Evolutionary conservation across 2,888 invertebrate genomes (phyloP).

Genomic region (Euphydryas editha): DNA sequence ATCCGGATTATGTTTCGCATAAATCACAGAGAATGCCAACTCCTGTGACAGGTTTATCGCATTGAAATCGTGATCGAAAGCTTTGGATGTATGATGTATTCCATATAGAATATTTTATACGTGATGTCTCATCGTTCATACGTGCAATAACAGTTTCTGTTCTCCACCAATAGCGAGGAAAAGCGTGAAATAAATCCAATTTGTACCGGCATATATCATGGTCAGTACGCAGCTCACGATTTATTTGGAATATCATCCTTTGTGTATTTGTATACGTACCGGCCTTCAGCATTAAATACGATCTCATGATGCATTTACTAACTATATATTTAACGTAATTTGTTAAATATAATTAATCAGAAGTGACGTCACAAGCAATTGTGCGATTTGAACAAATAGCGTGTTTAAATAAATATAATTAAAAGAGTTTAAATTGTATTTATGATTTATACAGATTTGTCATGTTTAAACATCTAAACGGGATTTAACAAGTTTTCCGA

Average conservation of each 20-base stretch:
- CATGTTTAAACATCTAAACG: not conserved
- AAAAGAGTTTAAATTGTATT: no score
- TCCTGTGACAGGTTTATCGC: slow-evolving; percentile 55
- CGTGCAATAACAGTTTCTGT: slow-evolving; percentile 76
- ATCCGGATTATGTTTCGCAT: slow-evolving; percentile 46
- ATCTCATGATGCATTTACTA: slow-evolving; percentile 17
- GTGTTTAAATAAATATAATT: no score
- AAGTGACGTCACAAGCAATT: not conserved
- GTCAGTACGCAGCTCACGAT: slow-evolving; percentile 70
- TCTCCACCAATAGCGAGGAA: slow-evolving; percentile 69
- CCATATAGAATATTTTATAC: slow-evolving; percentile 72
- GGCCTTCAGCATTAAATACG: slow-evolving; percentile 7
- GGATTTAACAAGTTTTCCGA: not conserved
- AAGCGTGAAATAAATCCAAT: slow-evolving; percentile 79
- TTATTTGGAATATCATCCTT: slow-evolving; percentile 59
- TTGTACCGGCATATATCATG: slow-evolving; percentile 79
- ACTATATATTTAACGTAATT: slow-evolving; percentile 8
- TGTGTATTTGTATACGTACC: slow-evolving; percentile 24
- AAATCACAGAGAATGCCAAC: slow-evolving; percentile 48
- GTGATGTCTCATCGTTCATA: slow-evolving; percentile 77
- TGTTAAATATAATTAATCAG: not conserved
- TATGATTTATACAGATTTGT: no score
- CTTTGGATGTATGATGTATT: slow-evolving; percentile 64
- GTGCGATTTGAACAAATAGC: no score
- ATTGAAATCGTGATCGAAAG: slow-evolving; percentile 59